Base-by-base conservation (phyloP, 2,797 vertebrate species). In the Spinibarbus caldwelli region DNA sequence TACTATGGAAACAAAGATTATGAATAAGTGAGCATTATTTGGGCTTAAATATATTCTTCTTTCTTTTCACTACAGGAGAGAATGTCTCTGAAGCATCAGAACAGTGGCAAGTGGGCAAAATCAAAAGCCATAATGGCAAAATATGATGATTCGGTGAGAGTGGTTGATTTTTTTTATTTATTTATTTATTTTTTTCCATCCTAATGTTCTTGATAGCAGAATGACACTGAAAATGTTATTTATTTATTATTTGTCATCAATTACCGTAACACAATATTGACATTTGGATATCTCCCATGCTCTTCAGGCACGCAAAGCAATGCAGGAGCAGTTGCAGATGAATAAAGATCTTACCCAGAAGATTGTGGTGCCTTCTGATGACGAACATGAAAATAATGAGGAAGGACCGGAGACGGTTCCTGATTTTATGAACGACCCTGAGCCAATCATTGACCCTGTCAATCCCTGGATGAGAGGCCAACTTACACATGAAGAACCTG, bases 81-180 rank as follows among this genome's bases (percentile, higher is more conserved):
- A 88, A 99, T 99, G 97, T 97, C 96, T 0, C 96, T 99, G 3
- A 99, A 98, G 84, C 98, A 99, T 89, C 98, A 99, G 92, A 99
- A 97, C 95, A 99, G 96, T 54, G 96, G 98, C 3, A 98, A 97
- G 84, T 99, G 98, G 98, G 98, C 98, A 80, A 97, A n/a, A n/a
- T n/a, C n/a, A n/a, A n/a, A 96, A 86, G 96, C 95, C 31, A 93
- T 99, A 85, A 96, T 98, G 96, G 97, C 97, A 0, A 99, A 97
- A 83, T 99, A 99, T 0, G 97, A 99, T 45, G 88, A 95, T 2
- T 95, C 95, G 89, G 96, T 97, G 90, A 95, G 89, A 41, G 23
- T 57, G 23, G 4, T 8, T 26, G 49, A 19, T 23, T 14, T 0
- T n/a, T n/a, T n/a, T n/a, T n/a, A n/a, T n/a, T n/a, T n/a, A n/a